phyloP scores from a whole-genome alignment of 2,797 vertebrate species.

The Sylvilagus floridanus region DNA sequence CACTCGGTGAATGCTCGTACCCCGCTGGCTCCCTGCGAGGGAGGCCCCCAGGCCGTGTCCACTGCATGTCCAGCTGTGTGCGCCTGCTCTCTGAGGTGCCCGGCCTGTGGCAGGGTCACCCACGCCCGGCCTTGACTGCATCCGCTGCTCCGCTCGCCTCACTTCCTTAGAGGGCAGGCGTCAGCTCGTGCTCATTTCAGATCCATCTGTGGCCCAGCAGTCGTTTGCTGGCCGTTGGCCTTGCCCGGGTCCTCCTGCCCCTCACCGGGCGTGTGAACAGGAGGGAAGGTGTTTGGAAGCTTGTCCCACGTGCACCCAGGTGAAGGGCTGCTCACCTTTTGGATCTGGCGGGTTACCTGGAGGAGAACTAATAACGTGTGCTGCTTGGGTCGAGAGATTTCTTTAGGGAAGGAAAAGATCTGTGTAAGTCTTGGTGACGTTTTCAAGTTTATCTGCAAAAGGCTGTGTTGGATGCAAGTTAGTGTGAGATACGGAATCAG shows the following conservation, averaged over 20 bases:
- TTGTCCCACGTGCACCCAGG: not conserved
- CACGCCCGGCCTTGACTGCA: not conserved
- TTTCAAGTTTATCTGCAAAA: not conserved
- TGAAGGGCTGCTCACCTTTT: not conserved
- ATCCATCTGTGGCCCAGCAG: not conserved
- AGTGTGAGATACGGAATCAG: not conserved
- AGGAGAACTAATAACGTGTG: not conserved
- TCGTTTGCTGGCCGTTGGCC: not conserved
- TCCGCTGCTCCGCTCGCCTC: not conserved
- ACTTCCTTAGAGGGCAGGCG: not conserved
- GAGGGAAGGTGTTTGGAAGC: not conserved
- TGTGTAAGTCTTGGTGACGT: not conserved
- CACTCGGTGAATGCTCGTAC: no score
- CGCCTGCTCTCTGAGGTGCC: not conserved
- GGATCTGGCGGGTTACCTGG: not conserved
- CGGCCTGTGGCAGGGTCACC: accelerated
- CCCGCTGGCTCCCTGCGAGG: accelerated
- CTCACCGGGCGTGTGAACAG: accelerated
- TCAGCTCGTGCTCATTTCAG: not conserved
- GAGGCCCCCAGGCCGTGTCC: accelerated
- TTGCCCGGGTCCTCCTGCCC: not conserved
- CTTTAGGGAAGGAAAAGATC: not conserved
- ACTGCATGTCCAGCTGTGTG: no score
- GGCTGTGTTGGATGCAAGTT: not conserved
- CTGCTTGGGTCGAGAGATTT: not conserved